phyloP scores from a whole-genome alignment of 2,113 vertebrate species.

The Seriola dumerili region DNA sequence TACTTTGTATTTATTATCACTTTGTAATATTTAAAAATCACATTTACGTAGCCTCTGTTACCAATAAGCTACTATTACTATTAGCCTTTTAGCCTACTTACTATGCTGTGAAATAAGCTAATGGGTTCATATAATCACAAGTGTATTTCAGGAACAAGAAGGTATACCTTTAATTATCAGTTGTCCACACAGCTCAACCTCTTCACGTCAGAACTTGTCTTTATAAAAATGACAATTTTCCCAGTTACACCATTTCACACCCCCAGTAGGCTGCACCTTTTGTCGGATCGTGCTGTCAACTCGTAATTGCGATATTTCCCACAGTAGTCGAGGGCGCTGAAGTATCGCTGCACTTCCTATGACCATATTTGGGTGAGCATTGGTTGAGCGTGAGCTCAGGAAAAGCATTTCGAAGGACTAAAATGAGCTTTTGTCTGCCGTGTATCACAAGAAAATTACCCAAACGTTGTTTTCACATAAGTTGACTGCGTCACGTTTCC shows the following conservation, averaged over 20 bases:
- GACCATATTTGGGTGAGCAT: constrained; percentile 83
- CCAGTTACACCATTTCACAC: too few relatives aligned
- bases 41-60: background rate
- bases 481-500: constrained; percentile 54
- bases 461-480: constrained; percentile 65
- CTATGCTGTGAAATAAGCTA: too few relatives aligned
- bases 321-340: constrained; percentile 54
- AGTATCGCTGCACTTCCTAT: constrained; percentile 79
- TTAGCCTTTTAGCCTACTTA: too few relatives aligned
- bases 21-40: background rate
- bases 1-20: too few relatives aligned
- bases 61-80: too few relatives aligned
- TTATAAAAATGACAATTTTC: background rate
- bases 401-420: constrained; percentile 70
- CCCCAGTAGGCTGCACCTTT: background rate
- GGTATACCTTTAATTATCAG: too few relatives aligned
- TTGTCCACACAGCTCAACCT: too few relatives aligned
- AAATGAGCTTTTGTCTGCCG: constrained; percentile 77
- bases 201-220: background rate
- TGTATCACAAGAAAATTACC: constrained; percentile 70
- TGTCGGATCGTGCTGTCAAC: background rate
- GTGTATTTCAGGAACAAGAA: background rate
- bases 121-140: background rate
- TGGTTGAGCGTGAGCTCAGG: constrained; percentile 66
- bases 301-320: constrained; percentile 20